These are phyloP conservation scores for Cerastis rubricosa DNA, from an alignment of 2,888 invertebrate species.

Conservation along the genomic window DNA sequence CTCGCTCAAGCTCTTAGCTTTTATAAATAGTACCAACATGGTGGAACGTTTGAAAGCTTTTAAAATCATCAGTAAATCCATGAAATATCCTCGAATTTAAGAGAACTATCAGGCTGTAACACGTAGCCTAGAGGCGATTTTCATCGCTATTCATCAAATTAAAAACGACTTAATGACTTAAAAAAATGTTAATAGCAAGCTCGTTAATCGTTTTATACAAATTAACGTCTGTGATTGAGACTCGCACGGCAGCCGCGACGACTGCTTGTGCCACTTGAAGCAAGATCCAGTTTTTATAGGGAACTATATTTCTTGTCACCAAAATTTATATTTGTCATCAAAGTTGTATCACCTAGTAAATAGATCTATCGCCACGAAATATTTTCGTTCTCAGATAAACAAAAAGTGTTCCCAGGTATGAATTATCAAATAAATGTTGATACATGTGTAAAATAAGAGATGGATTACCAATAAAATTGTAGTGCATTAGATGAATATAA, in stretches of 20 bases:
- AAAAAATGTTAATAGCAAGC: constrained; percentile 1
- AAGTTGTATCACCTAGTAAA: no score
- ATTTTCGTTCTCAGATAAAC: no score
- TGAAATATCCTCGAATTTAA: neutral
- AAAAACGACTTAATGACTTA: neutral
- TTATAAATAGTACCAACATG: neutral
- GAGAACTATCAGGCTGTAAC: neutral
- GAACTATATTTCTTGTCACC: no score
- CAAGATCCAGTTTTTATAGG: constrained; percentile 63
- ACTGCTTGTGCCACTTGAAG: constrained; percentile 34
- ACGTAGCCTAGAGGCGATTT: neutral
- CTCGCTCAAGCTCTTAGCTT: constrained; percentile 4
- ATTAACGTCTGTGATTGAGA: constrained; percentile 31
- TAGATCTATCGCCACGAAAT: no score
- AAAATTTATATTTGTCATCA: no score
- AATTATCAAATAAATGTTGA: no score
- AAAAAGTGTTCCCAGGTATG: no score
- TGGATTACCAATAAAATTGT: no score
- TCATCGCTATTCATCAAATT: constrained; percentile 15
- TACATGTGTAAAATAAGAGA: no score
- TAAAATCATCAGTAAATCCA: neutral
- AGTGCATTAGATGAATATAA: no score
- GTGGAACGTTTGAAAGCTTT: constrained; percentile 6
- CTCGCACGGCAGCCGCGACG: constrained; percentile 7
- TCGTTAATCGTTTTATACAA: constrained; percentile 24